Percentiles rank a stretch among this genome's conserved stretches.
These are phyloP conservation scores for Perdita meconis DNA, from an alignment of 2,888 invertebrate species.

Conservation along the genomic window DNA sequence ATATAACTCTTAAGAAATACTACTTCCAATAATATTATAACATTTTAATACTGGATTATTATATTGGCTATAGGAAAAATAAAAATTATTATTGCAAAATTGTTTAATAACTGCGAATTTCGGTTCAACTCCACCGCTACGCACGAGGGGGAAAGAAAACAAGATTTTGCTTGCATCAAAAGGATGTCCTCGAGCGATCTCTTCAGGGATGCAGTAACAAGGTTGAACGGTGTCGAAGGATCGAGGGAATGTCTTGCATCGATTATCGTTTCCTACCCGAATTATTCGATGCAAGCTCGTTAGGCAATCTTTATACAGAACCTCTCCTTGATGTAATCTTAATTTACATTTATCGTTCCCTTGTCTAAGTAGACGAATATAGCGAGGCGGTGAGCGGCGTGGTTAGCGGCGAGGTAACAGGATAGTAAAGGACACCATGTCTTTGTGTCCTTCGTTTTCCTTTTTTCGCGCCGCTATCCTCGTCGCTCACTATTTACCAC, in stretches of 20 bases:
- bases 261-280: constrained; percentile 24
- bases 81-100: neutral
- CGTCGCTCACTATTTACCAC: too few species aligned
- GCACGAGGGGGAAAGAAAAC: constrained; percentile 41
- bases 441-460: too few species aligned
- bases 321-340: neutral
- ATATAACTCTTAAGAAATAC: too few species aligned
- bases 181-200: constrained; percentile 39
- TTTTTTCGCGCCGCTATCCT: too few species aligned
- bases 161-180: constrained; percentile 49
- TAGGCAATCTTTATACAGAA: neutral
- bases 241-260: constrained; percentile 49
- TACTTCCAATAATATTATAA: too few species aligned
- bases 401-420: too few species aligned
- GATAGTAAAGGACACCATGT: too few species aligned
- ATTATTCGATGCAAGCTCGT: constrained; percentile 25
- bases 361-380: too few species aligned
- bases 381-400: too few species aligned
- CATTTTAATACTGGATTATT: too few species aligned
- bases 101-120: too few species aligned
- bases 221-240: constrained; percentile 46
- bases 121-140: constrained; percentile 13
- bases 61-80: neutral
- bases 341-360: too few species aligned
- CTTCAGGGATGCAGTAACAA: constrained; percentile 50